These are phyloP conservation scores for Nycticorax nycticorax DNA, from an alignment of 2,113 vertebrate species.

Conservation along the genomic window DNA sequence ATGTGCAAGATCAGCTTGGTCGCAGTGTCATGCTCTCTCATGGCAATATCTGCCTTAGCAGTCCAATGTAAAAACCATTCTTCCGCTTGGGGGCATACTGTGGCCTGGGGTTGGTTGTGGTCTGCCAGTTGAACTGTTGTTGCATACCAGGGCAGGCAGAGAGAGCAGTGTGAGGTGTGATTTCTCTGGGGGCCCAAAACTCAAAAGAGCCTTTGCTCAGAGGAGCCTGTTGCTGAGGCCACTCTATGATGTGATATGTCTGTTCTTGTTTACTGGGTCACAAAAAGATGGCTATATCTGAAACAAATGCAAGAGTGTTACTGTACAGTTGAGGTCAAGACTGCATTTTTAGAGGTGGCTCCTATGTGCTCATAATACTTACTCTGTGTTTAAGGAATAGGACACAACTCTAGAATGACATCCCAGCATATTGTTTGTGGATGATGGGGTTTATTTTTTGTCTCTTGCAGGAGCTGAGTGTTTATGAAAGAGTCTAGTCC, in stretches of 20 bases:
- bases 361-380: background rate
- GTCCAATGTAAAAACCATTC: background rate
- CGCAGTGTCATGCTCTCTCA: rapidly evolving
- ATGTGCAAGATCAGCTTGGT: background rate
- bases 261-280: background rate
- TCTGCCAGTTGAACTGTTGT: background rate
- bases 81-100: background rate
- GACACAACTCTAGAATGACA: background rate
- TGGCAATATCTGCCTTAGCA: background rate
- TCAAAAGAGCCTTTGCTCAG: background rate
- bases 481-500: background rate
- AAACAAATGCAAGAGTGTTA: background rate
- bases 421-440: background rate
- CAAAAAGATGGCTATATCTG: background rate
- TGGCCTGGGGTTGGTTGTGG: background rate
- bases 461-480: background rate
- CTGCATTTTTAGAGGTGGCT: background rate
- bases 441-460: background rate
- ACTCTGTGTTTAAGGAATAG: background rate
- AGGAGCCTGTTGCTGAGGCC: background rate
- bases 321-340: background rate
- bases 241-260: rapidly evolving
- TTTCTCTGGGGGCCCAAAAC: background rate
- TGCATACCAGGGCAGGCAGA: background rate
- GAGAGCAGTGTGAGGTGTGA: background rate